These are phyloP conservation scores for Eudemis profundana DNA, from an alignment of 2,888 invertebrate species.

Conservation along the genomic window DNA sequence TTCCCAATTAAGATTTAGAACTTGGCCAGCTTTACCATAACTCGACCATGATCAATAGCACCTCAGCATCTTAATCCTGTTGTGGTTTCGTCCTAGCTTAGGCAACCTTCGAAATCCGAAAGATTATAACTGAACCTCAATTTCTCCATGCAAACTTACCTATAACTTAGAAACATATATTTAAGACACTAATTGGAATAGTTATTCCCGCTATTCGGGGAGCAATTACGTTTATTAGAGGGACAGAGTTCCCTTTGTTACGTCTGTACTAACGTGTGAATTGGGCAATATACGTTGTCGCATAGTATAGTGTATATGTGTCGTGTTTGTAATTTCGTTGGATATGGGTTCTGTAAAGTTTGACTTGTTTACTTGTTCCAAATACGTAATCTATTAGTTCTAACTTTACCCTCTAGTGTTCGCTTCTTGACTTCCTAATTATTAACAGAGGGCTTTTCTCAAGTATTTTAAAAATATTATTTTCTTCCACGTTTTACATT, in stretches of 20 bases:
- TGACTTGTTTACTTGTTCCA: conserved; percentile 4
- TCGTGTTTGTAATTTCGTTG: conserved; percentile 6
- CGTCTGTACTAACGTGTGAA: conserved; percentile 68
- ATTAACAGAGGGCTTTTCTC: no score
- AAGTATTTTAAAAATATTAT: no score
- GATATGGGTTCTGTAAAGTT: conserved; percentile 27
- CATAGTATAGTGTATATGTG: conserved; percentile 45
- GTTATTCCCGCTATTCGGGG: conserved; percentile 58
- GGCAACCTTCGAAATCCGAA: conserved; percentile 30
- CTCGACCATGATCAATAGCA: conserved; percentile 39
- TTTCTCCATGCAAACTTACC: conserved; percentile 38
- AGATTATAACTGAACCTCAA: conserved; percentile 40
- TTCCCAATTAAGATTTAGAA: conserved; percentile 1
- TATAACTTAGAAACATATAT: conserved; percentile 39
- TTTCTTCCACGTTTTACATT: no score
- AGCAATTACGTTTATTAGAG: conserved; percentile 75
- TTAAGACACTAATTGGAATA: conserved; percentile 64
- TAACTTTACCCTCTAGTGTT: neutral
- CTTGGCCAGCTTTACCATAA: conserved; percentile 17
- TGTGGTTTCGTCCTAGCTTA: conserved; percentile 39
- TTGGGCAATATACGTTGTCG: conserved; percentile 68
- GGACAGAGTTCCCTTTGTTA: conserved; percentile 61
- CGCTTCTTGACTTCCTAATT: neutral
- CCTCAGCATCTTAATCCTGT: conserved; percentile 29
- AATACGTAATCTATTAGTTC: neutral